Conservation (phyloP, 1,140 invertebrate species). For the Drosophila nigrodunni region DNA sequence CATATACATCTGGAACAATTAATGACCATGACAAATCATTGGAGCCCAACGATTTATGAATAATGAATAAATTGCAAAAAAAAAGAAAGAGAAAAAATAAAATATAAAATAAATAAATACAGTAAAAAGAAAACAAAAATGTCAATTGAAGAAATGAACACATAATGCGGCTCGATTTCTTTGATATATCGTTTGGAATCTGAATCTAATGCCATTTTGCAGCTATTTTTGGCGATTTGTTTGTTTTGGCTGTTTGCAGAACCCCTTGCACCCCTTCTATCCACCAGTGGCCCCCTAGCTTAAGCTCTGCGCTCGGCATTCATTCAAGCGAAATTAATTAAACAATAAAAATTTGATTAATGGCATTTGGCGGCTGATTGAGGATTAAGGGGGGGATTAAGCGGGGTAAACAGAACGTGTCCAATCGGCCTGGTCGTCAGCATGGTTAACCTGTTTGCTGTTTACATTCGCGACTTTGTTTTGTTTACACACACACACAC, state of each 20-base stretch:
- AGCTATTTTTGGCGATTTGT: constrained; percentile 70
- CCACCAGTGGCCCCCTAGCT: background rate
- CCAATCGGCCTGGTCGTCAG: constrained; percentile 24
- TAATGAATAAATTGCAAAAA: constrained; percentile 60
- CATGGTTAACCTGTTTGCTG: constrained; percentile 67
- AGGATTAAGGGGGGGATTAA: background rate
- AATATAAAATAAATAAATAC: too few species aligned
- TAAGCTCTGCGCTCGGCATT: constrained; percentile 44
- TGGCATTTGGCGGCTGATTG: constrained; percentile 55
- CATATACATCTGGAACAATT: constrained; percentile 15
- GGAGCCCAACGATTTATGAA: constrained; percentile 16
- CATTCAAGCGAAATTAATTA: constrained; percentile 80
- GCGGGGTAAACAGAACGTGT: constrained; percentile 33
- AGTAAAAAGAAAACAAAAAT: constrained; percentile 16
- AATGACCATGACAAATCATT: constrained; percentile 44
- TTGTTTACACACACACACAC: constrained; percentile 24
- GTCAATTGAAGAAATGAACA: constrained; percentile 58
- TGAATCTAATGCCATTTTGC: constrained; percentile 63
- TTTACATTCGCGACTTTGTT: constrained; percentile 55
- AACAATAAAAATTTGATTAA: constrained; percentile 81
- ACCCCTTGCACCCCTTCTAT: background rate
- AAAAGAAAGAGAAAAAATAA: constrained; percentile 12
- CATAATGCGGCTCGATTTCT: constrained; percentile 56
- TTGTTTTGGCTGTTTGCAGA: constrained; percentile 51
- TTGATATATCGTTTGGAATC: constrained; percentile 61